Percentiles rank a stretch among this genome's conserved stretches.
Conservation (phyloP, 2,888 invertebrate genomes). For the Ptycholaimellus sp. region DNA sequence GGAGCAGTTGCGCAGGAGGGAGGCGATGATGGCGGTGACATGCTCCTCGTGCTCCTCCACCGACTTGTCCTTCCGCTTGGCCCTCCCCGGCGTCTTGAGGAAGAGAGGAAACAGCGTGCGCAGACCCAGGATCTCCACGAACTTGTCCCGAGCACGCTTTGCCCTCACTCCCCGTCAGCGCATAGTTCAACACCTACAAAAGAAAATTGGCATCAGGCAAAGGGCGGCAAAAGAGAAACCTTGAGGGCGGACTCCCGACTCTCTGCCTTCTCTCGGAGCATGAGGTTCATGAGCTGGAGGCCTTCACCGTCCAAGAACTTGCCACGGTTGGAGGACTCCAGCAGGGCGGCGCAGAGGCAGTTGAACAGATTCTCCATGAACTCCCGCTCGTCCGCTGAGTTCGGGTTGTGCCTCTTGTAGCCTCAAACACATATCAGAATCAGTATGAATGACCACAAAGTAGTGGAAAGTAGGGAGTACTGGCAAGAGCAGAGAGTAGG, state of each 20-base stretch:
- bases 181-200: not conserved
- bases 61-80: constrained; percentile 38
- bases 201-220: too few relatives aligned
- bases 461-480: constrained; percentile 5
- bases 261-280: too few relatives aligned
- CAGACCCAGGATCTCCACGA: constrained; percentile 76
- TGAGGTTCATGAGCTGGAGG: constrained; percentile 91
- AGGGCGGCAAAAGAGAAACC: too few relatives aligned
- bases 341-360: constrained; percentile 69
- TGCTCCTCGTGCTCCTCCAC: constrained; percentile 43
- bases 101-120: constrained; percentile 89
- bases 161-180: constrained; percentile 15
- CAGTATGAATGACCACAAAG: not conserved
- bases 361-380: constrained; percentile 98
- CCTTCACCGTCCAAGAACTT: constrained; percentile 86
- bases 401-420: constrained; percentile 21
- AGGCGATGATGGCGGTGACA: constrained; percentile 50
- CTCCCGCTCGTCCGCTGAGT: constrained; percentile 60
- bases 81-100: constrained; percentile 86
- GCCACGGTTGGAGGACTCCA: constrained; percentile 63
- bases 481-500: constrained; percentile 34
- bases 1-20: constrained; percentile 70
- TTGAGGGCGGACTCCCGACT: too few relatives aligned
- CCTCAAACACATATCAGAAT: not conserved
- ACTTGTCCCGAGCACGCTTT: too few relatives aligned